Evolutionary conservation across 2,888 invertebrate species (phyloP).

Genomic region (Archaeoteleia sp.): DNA sequence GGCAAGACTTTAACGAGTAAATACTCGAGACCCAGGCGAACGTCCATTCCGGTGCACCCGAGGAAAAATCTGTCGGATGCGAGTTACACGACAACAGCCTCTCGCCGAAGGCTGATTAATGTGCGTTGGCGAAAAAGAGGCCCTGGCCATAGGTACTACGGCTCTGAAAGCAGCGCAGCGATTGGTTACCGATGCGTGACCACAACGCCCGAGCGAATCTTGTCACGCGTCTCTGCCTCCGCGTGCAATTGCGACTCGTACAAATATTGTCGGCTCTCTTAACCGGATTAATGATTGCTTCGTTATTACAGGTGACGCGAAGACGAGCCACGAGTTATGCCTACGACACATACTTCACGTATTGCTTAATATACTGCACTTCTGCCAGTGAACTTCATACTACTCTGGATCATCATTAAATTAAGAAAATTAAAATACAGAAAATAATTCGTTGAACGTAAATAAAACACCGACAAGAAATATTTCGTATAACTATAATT

Average conservation of each 20-base stretch:
- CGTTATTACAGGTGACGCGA: constrained; percentile 34
- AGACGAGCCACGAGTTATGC: constrained; percentile 38
- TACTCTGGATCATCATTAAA: too few species aligned
- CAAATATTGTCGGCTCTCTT: constrained; percentile 46
- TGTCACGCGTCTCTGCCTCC: constrained; percentile 38
- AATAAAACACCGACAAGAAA: too few species aligned
- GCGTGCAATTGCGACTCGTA: constrained; percentile 23
- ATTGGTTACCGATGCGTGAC: constrained; percentile 49
- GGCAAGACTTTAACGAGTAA: constrained; percentile 59
- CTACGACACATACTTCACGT: constrained; percentile 29
- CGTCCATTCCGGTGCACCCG: constrained; percentile 38
- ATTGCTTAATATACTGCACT: too few species aligned
- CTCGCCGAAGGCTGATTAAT: constrained; percentile 68
- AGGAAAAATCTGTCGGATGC: constrained; percentile 64
- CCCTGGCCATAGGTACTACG: constrained; percentile 31
- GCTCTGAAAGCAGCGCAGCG: constrained; percentile 18
- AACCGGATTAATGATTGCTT: constrained; percentile 44
- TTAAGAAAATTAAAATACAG: too few species aligned
- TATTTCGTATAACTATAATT: too few species aligned
- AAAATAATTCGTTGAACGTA: too few species aligned
- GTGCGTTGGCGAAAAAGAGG: constrained; percentile 52
- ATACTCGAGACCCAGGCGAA: constrained; percentile 46
- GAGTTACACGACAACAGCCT: constrained; percentile 63
- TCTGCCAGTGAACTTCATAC: too few species aligned
- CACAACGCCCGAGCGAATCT: constrained; percentile 39